phyloP scores from a whole-genome alignment of 2,113 vertebrate species.

The Syngnathus typhle region DNA sequence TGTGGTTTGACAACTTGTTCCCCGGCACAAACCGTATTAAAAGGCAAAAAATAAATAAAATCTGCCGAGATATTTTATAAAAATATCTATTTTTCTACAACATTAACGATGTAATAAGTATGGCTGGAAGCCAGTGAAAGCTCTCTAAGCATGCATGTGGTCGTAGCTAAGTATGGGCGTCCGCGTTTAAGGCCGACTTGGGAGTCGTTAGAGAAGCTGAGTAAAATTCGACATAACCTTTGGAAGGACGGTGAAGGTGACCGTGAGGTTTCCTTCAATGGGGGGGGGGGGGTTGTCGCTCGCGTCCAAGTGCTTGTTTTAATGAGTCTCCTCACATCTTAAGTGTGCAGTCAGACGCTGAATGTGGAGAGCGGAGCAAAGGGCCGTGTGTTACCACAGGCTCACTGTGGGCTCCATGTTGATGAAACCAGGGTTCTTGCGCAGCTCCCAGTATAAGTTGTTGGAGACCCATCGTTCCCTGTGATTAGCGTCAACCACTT shows the following conservation, averaged over 20 bases:
- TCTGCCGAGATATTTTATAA: slow-evolving; percentile 64
- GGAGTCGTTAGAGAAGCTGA: slow-evolving; percentile 53
- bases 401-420: slow-evolving; percentile 81
- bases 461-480: slow-evolving; percentile 96
- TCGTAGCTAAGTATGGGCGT: slow-evolving; percentile 51
- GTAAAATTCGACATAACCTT: slow-evolving; percentile 50
- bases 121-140: slow-evolving; percentile 63
- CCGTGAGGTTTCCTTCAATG: background rate
- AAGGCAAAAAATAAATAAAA: slow-evolving; percentile 62
- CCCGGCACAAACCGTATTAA: slow-evolving; percentile 54
- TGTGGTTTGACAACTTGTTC: slow-evolving; percentile 28
- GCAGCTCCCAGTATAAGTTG: slow-evolving; percentile 93
- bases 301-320: slow-evolving; percentile 35
- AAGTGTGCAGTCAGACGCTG: slow-evolving; percentile 88
- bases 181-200: slow-evolving; percentile 68
- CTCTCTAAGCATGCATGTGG: slow-evolving; percentile 74
- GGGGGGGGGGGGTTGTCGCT: background rate
- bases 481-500: slow-evolving; percentile 86
- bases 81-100: slow-evolving; percentile 70
- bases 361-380: slow-evolving; percentile 63
- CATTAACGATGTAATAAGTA: slow-evolving; percentile 60
- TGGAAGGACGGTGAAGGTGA: slow-evolving; percentile 55
- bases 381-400: slow-evolving; percentile 83
- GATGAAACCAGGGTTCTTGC: slow-evolving; percentile 95
- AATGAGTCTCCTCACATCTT: slow-evolving; percentile 54